Base-by-base conservation (phyloP, 2,797 vertebrate species). In the Melanotaenia maccullochi region DNA sequence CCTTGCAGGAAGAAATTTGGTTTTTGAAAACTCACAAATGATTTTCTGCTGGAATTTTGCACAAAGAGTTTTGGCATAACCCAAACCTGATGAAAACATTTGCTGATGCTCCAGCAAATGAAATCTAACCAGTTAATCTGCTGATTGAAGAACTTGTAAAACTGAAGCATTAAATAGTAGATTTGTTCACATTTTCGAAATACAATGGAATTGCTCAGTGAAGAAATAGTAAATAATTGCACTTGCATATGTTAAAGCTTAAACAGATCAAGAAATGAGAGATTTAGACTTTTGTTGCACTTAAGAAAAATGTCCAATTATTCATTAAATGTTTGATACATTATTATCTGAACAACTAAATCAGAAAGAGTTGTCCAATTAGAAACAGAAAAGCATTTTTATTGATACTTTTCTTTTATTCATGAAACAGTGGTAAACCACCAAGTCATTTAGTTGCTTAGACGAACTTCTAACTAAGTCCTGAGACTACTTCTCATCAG, bases 301-400 rank as follows among this genome's bases (percentile, higher is more conserved):
- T 38, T 12, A 12, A 32, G 32, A 40, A 40, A 1, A 14, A 40
- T 4, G 14, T 40, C 38, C 38, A 40, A 4, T 16, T 40, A 14
- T 40, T 36, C 16, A 4, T 14, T 14, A 16, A 40, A 40, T 14
- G 44, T 8, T 47, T 47, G n/a, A 44, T 33, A 22, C 1, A 0
- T 4, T n/a, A 11, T 32, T 9, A n/a, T 52, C 0, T 64, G 30
- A 18, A 18, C 5, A 36, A 20, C 49, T 0, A 64, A 4, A 35
- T 0, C 7, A 35, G 7, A 0, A 5, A 52, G 30, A 20, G n/a
- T 24, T 33, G 62, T 5, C 47, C 35, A 18, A 22, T n/a, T 49
- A 35, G n/a, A 51, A 51, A 4, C 4, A 35, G 30, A 52, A 25
- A 36, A 0, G 13, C 8, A 33, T 7, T 52, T 25, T 52, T 6